Base-by-base conservation (phyloP, 2,113 vertebrate species). In the Platichthys flesus region DNA sequence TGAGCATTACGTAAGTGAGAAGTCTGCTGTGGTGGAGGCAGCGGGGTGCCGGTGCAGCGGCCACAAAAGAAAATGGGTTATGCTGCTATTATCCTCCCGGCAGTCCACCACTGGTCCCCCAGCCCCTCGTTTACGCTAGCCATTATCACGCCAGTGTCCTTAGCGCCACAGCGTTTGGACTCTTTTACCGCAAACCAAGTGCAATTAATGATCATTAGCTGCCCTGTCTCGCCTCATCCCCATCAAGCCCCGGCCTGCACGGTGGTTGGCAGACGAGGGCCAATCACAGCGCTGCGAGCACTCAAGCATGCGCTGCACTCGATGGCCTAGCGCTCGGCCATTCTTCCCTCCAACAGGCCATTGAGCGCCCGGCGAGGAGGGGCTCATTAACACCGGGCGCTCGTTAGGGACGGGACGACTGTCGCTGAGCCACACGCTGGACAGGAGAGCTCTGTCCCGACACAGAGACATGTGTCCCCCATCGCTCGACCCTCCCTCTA, bases 151-250 rank as follows among this genome's bases (percentile, higher is more conserved):
- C 92, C 90, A 89, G 85, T 95, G 94, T 96, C 94, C 94, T 94
- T 86, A 91, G 92, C 91, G 83, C 94, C 92, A 85, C 92, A 93
- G 93, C 94, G 73, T 93, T 95, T 92, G 91, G 94, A 91, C 92
- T 95, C 93, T 93, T 94, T 96, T 95, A 94, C 94, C 89, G 93
- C 93, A 94, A 94, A 94, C 91, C 90, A 95, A 96, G 94, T 94
- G 93, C 96, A 97, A 97, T 98, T 97, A 97, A 97, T 94, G 95
- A 97, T 97, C 97, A 96, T 97, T 97, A 97, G 97, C 96, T 95
- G 95, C 88, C 93, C 95, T 96, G 98, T 97, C 97, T 96, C 80
- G 71, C 94, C 90, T 24, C 83, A 66, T 94, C 96, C 95, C 95
- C 95, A 82, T 96, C 95, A 97, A 95, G 95, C 91, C 92, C 91